These are phyloP conservation scores for Heloderma charlesbogerti DNA, from an alignment of 2,113 vertebrate genomes.

Conservation along the genomic window DNA sequence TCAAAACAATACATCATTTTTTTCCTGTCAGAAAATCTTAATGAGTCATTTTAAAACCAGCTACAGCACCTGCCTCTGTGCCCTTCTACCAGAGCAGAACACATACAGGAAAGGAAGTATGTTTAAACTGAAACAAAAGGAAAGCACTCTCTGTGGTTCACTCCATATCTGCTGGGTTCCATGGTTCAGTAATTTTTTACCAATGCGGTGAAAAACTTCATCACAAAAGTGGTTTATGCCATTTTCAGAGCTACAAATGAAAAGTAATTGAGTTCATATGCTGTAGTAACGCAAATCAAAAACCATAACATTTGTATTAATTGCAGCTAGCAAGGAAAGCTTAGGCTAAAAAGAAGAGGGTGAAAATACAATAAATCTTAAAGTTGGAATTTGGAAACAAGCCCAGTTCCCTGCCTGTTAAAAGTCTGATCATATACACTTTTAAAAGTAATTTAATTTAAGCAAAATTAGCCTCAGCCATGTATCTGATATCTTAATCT, in stretches of 20 bases:
- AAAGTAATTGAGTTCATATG: slow-evolving; percentile 78
- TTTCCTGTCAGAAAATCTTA: slow-evolving; percentile 38
- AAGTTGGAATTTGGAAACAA: slow-evolving; percentile 63
- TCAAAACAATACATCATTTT: background rate
- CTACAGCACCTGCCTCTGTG: slow-evolving; percentile 35
- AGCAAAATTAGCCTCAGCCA: slow-evolving; percentile 44
- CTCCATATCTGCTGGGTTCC: slow-evolving; percentile 26
- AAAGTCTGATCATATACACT: slow-evolving; percentile 40
- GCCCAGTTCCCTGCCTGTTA: slow-evolving; percentile 48
- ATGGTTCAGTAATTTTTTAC: slow-evolving; percentile 65
- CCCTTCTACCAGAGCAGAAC: slow-evolving; percentile 10
- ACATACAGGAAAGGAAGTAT: slow-evolving; percentile 3
- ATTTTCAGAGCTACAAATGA: slow-evolving; percentile 71
- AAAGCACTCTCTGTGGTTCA: slow-evolving; percentile 31
- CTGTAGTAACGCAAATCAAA: slow-evolving; percentile 77
- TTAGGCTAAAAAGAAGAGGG: slow-evolving; percentile 61
- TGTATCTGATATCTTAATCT: slow-evolving; percentile 45
- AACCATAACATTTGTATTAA: slow-evolving; percentile 74
- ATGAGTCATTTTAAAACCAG: slow-evolving; percentile 42
- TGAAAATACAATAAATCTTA: slow-evolving; percentile 63
- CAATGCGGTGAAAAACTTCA: slow-evolving; percentile 60
- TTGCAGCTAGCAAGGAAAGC: slow-evolving; percentile 68
- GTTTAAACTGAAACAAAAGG: slow-evolving; percentile 58
- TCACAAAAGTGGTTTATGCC: slow-evolving; percentile 70
- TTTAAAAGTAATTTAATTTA: slow-evolving; percentile 65